Percentiles rank a stretch among this genome's conserved stretches.
Evolutionary conservation across 53 echinoderm and acorn worm genomes (phyloP).

Genomic region (Mesocentrotus franciscanus): DNA sequence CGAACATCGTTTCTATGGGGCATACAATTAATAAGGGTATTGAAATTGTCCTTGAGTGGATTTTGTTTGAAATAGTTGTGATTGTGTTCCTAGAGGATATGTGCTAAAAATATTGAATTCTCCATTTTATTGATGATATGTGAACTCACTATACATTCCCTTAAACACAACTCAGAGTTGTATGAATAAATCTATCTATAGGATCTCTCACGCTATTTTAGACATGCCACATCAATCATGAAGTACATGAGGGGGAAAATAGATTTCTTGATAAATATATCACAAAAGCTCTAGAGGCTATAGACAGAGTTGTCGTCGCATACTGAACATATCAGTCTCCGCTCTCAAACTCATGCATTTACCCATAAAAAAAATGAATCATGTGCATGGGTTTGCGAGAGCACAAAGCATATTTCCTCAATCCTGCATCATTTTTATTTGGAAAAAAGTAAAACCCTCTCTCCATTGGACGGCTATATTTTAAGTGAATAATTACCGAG

Average conservation of each 20-base stretch:
- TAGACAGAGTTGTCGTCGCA: background rate
- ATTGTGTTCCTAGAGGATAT: too few species aligned
- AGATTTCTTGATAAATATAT: background rate
- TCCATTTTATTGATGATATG: background rate
- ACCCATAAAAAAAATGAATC: background rate
- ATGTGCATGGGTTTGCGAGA: background rate
- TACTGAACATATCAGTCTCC: background rate
- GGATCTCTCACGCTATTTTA: background rate
- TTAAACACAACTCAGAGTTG: background rate
- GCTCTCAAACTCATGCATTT: background rate
- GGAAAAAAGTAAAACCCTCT: background rate
- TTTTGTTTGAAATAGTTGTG: too few species aligned
- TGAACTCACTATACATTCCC: background rate
- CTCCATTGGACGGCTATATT: background rate
- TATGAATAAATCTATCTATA: background rate
- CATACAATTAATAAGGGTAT: too few species aligned
- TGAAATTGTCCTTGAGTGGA: too few species aligned
- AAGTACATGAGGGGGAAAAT: background rate
- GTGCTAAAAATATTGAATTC: background rate
- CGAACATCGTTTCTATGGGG: too few species aligned
- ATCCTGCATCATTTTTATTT: background rate
- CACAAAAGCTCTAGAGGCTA: background rate
- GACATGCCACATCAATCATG: background rate
- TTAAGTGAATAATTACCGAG: constrained; percentile 11
- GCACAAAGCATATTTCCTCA: background rate